Evolutionary conservation across 1,140 invertebrate species (phyloP).

Genomic region (Cherax destructor): DNA sequence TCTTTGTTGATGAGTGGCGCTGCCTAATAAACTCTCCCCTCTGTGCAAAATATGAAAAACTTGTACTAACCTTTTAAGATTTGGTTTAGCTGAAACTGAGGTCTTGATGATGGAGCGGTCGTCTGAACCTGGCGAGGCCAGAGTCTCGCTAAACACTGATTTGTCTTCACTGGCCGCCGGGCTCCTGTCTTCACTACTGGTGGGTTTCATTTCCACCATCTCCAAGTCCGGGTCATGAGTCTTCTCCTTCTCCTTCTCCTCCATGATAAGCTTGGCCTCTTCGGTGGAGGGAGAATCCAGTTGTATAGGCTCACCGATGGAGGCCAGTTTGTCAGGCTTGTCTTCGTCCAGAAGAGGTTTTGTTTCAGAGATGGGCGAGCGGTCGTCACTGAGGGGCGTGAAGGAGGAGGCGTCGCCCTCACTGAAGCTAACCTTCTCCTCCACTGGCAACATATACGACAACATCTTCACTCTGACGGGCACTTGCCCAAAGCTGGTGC

Average conservation of each 20-base stretch:
- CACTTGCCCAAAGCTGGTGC: neutral
- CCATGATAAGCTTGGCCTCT: conserved; percentile 28
- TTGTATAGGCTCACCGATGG: neutral
- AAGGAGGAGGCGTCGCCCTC: conserved; percentile 50
- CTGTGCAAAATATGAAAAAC: neutral
- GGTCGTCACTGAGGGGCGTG: conserved; percentile 48
- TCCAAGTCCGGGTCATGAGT: conserved; percentile 52
- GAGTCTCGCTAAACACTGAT: conserved; percentile 50
- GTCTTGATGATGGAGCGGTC: conserved; percentile 67
- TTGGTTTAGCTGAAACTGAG: conserved; percentile 76
- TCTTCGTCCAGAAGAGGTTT: conserved; percentile 24
- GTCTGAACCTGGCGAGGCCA: conserved; percentile 44
- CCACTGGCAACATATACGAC: conserved; percentile 82
- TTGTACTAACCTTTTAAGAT: conserved; percentile 79
- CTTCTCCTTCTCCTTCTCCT: conserved; percentile 37
- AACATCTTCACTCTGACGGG: conserved; percentile 76
- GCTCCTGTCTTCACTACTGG: conserved; percentile 12
- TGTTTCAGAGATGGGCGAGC: conserved; percentile 43
- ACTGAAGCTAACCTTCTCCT: conserved; percentile 79
- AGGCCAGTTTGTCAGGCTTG: conserved; percentile 1
- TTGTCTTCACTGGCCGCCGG: conserved; percentile 73
- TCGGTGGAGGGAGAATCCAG: conserved; percentile 22
- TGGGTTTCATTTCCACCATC: conserved; percentile 33
- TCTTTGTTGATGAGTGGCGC: too few relatives aligned
- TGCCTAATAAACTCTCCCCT: neutral